Evolutionary conservation across 1,140 invertebrate species (phyloP), one percentile per base, ranked within the genome.

Genomic region (Alviniconcha marisindica): DNA sequence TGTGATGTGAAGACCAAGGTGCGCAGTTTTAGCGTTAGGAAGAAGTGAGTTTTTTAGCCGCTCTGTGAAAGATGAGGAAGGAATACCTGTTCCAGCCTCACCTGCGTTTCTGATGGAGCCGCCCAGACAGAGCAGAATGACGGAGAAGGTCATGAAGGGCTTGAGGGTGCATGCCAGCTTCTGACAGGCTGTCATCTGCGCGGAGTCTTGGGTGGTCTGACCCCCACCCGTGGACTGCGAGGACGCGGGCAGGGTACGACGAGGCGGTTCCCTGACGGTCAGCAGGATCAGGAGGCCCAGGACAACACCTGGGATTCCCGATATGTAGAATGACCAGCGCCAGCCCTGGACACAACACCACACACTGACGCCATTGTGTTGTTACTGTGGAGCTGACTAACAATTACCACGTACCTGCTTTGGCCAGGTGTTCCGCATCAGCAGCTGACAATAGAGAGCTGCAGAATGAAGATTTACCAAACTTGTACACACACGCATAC

Each of bases 81-180:
- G n/a, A n/a, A n/a, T n/a, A n/a, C n/a, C n/a, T n/a, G n/a, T n/a
- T n/a, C n/a, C n/a, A n/a, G n/a, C n/a, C 93, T 94, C 92, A 97
- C 96, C 97, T 87, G 97, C 97, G 94, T 98, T 97, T 89, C 97
- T 95, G 81, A 98, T 96, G 71, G 97, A 97, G 21, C 97, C 97
- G 44, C 97, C 97, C 2, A 98, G 89, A 90, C 96, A 96, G 36
- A 98, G 94, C 86, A 97, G 94, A 14, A 98, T 94, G 79, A 98
- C 94, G 42, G 96, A 95, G 0, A 97, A 97, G 88, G 96, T 96
- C 0, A 95, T 91, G 81, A 93, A 97, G 94, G 42, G 96, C 51
- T 86, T 86, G 3, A 92, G 38, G 7, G 89, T 86, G 79, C 54
- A 83, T 28, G 24, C 51, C 28, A 86, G 73, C 84, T 56, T 74